Evolutionary conservation across 2,797 vertebrate genomes (phyloP).

Genomic region (Anguilla anguilla): DNA sequence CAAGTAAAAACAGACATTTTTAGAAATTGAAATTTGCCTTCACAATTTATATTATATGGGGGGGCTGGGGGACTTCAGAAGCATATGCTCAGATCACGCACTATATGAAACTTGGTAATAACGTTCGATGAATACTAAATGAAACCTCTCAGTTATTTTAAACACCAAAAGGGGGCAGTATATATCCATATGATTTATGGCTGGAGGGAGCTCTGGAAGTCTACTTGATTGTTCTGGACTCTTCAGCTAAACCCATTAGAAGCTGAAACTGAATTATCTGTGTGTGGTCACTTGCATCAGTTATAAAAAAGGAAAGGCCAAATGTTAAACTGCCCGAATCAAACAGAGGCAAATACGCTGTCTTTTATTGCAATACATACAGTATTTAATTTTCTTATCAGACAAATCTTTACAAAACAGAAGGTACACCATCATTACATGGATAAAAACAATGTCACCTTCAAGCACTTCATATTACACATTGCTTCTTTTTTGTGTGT

Average conservation of each 20-base stretch:
- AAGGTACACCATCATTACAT: conserved; percentile 57
- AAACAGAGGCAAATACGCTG: conserved; percentile 3
- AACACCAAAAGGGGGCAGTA: conserved; percentile 19
- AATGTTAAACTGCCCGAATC: background rate
- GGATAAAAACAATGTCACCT: conserved; percentile 56
- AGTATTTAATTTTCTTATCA: conserved; percentile 72
- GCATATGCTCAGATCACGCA: background rate
- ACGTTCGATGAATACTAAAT: background rate
- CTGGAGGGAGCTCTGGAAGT: background rate
- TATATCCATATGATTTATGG: background rate
- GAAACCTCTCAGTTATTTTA: background rate
- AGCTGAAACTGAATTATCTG: background rate
- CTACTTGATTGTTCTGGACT: background rate
- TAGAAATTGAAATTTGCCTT: background rate
- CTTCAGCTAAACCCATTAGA: background rate
- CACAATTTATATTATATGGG: background rate
- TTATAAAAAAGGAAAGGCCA: background rate
- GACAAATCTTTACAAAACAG: conserved; percentile 72
- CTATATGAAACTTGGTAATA: background rate
- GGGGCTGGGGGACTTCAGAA: background rate
- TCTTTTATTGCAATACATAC: conserved; percentile 31
- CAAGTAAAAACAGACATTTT: background rate
- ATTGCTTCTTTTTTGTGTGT: conserved; percentile 7
- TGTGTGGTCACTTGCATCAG: background rate
- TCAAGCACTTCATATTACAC: conserved; percentile 49